These are phyloP conservation scores for Ceriagrion tenellum DNA, from an alignment of 2,888 invertebrate species.

Conservation along the genomic window DNA sequence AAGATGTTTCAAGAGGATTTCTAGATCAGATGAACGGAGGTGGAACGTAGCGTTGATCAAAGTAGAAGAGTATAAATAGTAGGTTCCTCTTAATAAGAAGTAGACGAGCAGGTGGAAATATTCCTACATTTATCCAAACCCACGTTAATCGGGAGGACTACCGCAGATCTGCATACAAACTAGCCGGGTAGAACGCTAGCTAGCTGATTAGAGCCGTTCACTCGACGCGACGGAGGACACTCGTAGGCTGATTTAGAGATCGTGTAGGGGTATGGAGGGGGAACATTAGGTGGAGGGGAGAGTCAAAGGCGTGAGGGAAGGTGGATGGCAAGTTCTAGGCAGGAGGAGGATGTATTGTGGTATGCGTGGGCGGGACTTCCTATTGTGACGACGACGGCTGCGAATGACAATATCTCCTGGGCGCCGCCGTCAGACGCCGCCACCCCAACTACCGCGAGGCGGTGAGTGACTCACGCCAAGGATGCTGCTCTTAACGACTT, in stretches of 20 bases:
- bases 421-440: neutral
- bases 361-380: slow-evolving; percentile 25
- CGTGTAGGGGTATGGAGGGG: neutral
- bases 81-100: no score
- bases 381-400: neutral
- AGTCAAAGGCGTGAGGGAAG: neutral
- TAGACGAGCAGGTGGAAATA: no score
- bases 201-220: neutral
- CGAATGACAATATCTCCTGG: slow-evolving; percentile 43
- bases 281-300: neutral
- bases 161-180: no score
- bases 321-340: neutral
- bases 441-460: neutral
- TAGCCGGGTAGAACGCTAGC: no score
- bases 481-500: neutral
- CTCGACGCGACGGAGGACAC: neutral
- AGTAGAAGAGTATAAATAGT: no score
- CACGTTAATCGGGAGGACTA: no score
- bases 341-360: no score
- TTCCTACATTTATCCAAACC: no score
- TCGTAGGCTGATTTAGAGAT: neutral
- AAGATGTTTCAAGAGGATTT: no score
- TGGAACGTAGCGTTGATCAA: no score
- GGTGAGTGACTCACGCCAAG: neutral
- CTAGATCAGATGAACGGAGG: no score